A percentile compares a stretch with the other conserved stretches of the same genome.
Evolutionary conservation across 2,888 invertebrate species (phyloP).

Genomic region (Mythimna pallens): DNA sequence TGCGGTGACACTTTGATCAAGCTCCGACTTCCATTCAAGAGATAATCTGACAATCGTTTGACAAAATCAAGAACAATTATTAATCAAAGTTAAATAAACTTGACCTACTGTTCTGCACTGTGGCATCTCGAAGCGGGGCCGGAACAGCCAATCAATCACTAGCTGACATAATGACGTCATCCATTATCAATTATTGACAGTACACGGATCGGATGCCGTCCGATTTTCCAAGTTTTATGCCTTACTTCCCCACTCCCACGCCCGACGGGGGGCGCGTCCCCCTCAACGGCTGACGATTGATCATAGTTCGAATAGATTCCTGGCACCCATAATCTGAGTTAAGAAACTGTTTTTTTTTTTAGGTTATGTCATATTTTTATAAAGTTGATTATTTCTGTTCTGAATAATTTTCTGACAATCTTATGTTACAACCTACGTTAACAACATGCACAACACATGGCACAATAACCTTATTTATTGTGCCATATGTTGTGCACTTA

Average conservation of each 20-base stretch:
- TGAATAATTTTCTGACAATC: too few relatives aligned
- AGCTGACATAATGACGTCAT: constrained; percentile 88
- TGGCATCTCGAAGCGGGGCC: constrained; percentile 61
- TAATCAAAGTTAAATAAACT: constrained; percentile 39
- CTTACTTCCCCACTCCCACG: constrained; percentile 65
- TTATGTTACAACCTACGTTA: too few relatives aligned
- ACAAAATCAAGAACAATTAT: constrained; percentile 18
- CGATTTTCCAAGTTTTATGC: constrained; percentile 86
- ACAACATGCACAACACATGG: too few relatives aligned
- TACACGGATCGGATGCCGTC: constrained; percentile 83
- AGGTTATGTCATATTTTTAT: constrained; percentile 20
- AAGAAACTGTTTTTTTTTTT: constrained; percentile 47
- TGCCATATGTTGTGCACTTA: too few relatives aligned
- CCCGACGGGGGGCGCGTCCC: constrained; percentile 25
- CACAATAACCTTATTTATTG: too few relatives aligned
- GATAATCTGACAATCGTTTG: neutral
- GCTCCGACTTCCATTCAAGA: too few relatives aligned
- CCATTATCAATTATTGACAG: constrained; percentile 90
- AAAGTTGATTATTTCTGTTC: neutral
- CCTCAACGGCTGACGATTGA: constrained; percentile 68
- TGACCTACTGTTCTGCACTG: constrained; percentile 56
- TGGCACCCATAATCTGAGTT: constrained; percentile 72
- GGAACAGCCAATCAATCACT: constrained; percentile 87
- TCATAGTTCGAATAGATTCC: constrained; percentile 77
- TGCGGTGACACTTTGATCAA: too few relatives aligned